Conservation (phyloP, 53 echinoderm and acorn worm genomes). For the Astropecten irregularis region DNA sequence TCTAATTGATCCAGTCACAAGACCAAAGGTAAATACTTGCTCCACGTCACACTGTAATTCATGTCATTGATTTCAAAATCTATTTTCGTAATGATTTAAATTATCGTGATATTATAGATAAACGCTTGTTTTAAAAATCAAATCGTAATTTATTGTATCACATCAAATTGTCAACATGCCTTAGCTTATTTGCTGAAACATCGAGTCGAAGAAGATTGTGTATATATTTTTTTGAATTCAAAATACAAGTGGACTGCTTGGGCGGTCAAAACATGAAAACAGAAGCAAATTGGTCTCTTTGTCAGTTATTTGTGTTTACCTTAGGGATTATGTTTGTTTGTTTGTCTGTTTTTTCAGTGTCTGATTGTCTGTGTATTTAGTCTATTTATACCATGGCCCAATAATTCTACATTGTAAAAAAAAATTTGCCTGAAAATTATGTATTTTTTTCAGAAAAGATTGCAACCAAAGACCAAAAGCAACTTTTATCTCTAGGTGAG, state of each 20-base stretch:
- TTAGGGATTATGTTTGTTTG: too few relatives aligned
- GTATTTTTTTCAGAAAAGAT: not conserved
- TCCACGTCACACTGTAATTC: too few relatives aligned
- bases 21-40: too few relatives aligned
- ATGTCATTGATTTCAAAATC: too few relatives aligned
- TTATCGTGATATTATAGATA: not conserved
- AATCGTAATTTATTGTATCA: not conserved
- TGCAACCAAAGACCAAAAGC: not conserved
- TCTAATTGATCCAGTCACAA: too few relatives aligned
- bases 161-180: constrained; percentile 20
- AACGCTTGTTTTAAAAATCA: not conserved
- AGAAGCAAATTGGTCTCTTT: not conserved
- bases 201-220: not conserved
- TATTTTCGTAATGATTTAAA: constrained; percentile 4
- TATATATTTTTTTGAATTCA: constrained; percentile 44
- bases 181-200: constrained; percentile 2
- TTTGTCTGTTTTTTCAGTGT: not conserved
- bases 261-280: constrained; percentile 10
- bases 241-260: constrained; percentile 36
- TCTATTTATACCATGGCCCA: not conserved
- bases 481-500: too few relatives aligned
- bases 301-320: too few relatives aligned
- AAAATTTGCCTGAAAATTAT: not conserved
- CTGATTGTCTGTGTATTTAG: not conserved
- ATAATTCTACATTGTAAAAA: not conserved